Conservation (phyloP, 2,113 vertebrate species). For the Clarias macrocephalus region DNA sequence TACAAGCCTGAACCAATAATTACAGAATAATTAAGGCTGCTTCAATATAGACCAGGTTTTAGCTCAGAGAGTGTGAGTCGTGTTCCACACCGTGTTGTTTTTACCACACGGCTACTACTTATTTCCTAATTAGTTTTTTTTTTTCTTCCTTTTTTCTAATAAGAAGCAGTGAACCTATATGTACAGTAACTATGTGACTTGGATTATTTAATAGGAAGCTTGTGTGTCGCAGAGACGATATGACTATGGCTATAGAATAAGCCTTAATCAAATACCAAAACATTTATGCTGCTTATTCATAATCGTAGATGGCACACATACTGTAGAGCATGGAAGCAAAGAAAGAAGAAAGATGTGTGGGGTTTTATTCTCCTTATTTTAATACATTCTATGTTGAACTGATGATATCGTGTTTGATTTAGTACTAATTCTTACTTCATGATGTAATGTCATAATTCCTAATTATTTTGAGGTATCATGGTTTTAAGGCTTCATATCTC, state of each 20-base stretch:
- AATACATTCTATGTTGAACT: too few species aligned
- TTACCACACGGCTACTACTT: neutral
- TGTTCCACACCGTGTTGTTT: constrained; percentile 3
- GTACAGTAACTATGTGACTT: neutral
- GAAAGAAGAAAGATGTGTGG: neutral
- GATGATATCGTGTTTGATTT: too few species aligned
- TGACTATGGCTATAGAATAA: neutral
- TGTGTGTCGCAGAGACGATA: neutral
- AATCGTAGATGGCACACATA: neutral
- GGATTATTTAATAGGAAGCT: neutral
- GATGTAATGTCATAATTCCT: neutral
- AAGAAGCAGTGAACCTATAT: constrained; percentile 10
- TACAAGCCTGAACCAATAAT: constrained; percentile 30
- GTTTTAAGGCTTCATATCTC: neutral
- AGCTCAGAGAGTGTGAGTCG: neutral
- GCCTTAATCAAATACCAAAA: neutral
- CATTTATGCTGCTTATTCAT: neutral
- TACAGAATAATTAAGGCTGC: constrained; percentile 22
- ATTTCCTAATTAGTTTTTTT: constrained; percentile 37
- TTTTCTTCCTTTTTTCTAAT: neutral
- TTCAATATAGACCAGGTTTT: constrained; percentile 26
- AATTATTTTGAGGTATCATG: neutral
- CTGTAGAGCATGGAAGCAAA: neutral
- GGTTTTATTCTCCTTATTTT: too few species aligned
- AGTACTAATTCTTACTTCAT: neutral